phyloP scores from a whole-genome alignment of 2,888 invertebrate genomes.

The Neoitamus cyanurus region DNA sequence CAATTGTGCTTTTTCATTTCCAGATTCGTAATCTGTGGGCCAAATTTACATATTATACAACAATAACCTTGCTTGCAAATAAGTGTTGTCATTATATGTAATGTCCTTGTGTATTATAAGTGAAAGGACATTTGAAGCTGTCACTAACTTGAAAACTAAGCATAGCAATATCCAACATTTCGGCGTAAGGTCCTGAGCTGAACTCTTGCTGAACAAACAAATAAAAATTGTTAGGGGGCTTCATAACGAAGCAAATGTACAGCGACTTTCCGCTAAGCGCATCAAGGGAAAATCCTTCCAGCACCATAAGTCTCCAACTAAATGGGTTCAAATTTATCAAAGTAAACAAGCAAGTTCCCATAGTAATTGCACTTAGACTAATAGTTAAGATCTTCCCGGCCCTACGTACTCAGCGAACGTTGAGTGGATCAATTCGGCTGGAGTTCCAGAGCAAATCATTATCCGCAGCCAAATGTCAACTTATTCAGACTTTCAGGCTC shows the following conservation, averaged over 20 bases:
- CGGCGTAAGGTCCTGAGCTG: too few species aligned
- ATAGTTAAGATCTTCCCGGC: neutral
- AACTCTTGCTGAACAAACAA: neutral
- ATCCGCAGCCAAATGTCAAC: slow-evolving; percentile 19
- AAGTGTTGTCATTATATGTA: too few species aligned
- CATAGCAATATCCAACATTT: too few species aligned
- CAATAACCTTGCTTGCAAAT: too few species aligned
- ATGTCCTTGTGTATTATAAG: too few species aligned
- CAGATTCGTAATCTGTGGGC: too few species aligned
- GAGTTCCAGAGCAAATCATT: slow-evolving; percentile 11
- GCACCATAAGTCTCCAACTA: neutral
- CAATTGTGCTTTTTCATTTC: too few species aligned
- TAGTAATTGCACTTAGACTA: neutral
- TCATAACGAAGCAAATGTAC: neutral
- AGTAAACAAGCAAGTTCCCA: neutral
- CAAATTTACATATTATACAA: too few species aligned
- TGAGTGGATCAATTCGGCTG: neutral
- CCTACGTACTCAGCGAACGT: neutral
- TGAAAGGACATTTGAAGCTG: too few species aligned
- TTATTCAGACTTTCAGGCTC: slow-evolving; percentile 23
- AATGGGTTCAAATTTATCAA: slow-evolving; percentile 1
- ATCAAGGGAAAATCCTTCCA: neutral
- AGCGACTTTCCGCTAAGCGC: neutral
- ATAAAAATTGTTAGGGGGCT: neutral
- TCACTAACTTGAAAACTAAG: too few species aligned